phyloP scores from a whole-genome alignment of 2,113 vertebrate species.

The Ivindomyrus marchei region DNA sequence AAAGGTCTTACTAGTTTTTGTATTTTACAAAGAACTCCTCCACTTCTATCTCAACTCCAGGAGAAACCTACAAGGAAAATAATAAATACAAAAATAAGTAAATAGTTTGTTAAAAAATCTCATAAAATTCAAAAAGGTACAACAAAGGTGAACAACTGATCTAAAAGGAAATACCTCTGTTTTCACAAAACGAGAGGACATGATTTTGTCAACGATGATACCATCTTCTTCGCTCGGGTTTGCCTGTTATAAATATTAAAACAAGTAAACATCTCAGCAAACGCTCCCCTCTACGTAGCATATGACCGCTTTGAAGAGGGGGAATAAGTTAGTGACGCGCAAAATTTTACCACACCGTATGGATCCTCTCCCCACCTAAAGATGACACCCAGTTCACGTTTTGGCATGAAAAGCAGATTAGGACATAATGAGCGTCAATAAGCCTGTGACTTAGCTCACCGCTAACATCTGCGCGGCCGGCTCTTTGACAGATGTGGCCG shows the following conservation, averaged over 20 bases:
- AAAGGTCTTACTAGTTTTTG: slow-evolving; percentile 93
- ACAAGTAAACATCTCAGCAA: slow-evolving; percentile 14
- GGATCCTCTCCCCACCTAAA: not conserved
- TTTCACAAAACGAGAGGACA: slow-evolving; percentile 81
- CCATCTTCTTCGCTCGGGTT: slow-evolving; percentile 96
- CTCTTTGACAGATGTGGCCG: slow-evolving; percentile 64
- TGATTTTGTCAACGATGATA: slow-evolving; percentile 96
- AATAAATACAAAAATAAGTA: not conserved
- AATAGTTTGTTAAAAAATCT: not conserved
- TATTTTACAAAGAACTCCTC: slow-evolving; percentile 99
- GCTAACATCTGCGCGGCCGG: slow-evolving; percentile 88
- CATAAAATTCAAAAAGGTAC: not conserved
- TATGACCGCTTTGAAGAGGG: not conserved
- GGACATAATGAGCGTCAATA: not conserved
- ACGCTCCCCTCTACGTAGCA: not conserved
- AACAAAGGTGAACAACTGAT: not conserved
- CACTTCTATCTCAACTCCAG: slow-evolving; percentile 77
- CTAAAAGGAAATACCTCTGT: slow-evolving; percentile 75
- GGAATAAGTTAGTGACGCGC: not conserved
- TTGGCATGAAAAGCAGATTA: not conserved
- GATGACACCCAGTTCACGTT: not conserved
- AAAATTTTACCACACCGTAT: not conserved
- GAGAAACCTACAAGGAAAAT: slow-evolving; percentile 63
- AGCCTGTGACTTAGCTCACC: slow-evolving; percentile 57
- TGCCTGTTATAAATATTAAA: slow-evolving; percentile 60